These are phyloP conservation scores for Meta bourneti DNA, from an alignment of 2,888 invertebrate genomes.

Conservation along the genomic window DNA sequence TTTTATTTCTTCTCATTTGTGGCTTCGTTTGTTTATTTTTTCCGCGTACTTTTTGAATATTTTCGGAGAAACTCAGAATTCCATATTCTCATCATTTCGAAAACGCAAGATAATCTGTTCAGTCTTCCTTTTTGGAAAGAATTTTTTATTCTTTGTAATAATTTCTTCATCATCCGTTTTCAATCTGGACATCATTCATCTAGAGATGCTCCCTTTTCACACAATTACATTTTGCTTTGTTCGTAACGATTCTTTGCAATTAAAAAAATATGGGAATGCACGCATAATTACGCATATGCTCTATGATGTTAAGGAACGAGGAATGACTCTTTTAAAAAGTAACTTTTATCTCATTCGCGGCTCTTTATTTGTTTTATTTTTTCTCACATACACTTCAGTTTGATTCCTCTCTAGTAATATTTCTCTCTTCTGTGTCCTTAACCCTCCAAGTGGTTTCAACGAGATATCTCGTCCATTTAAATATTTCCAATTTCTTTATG, in stretches of 20 bases:
- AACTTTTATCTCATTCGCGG: neutral
- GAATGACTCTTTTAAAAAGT: slow-evolving; percentile 22
- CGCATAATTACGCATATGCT: slow-evolving; percentile 27
- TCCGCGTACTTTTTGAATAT: neutral
- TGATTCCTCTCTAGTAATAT: no score
- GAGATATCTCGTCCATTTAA: no score
- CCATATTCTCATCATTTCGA: neutral
- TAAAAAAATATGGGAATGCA: slow-evolving; percentile 19
- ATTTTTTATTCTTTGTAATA: neutral
- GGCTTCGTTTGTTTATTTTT: neutral
- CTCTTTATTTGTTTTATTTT: no score
- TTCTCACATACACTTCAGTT: no score
- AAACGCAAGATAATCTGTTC: neutral
- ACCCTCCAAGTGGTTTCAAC: no score
- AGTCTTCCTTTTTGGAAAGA: neutral
- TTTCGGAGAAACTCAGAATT: neutral
- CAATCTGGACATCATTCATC: neutral
- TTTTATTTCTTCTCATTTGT: slow-evolving; percentile 5
- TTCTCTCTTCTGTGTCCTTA: no score
- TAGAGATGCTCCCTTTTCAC: neutral
- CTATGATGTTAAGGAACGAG: slow-evolving; percentile 19
- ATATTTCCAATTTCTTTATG: no score
- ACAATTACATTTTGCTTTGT: no score
- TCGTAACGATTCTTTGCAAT: no score
- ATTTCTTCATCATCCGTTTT: neutral